These are phyloP conservation scores for Erannis defoliaria DNA, from an alignment of 2,888 invertebrate species.

Conservation along the genomic window DNA sequence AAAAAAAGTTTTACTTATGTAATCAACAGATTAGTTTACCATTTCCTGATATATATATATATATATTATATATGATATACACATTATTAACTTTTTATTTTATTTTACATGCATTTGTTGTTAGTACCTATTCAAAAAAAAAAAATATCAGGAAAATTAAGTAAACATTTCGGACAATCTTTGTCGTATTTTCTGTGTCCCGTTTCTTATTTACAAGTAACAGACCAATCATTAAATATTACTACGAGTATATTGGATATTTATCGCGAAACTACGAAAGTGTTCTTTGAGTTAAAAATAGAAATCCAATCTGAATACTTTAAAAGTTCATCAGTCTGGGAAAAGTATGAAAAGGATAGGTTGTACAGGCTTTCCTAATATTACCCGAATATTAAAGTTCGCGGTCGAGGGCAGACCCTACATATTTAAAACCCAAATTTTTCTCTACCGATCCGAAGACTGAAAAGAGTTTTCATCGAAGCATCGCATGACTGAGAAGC, in stretches of 20 bases:
- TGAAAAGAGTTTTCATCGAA: slow-evolving; percentile 23
- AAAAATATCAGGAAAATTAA: too few relatives aligned
- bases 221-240: background rate
- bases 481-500: slow-evolving; percentile 22
- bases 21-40: too few relatives aligned
- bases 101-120: too few relatives aligned
- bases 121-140: too few relatives aligned
- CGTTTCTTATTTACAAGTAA: background rate
- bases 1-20: too few relatives aligned
- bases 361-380: slow-evolving; percentile 18
- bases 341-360: slow-evolving; percentile 11
- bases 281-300: slow-evolving; percentile 6
- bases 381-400: slow-evolving; percentile 25
- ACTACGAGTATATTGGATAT: background rate
- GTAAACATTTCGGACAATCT: background rate
- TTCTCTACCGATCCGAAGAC: slow-evolving; percentile 11
- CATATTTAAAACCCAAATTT: slow-evolving; percentile 26
- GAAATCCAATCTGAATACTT: slow-evolving; percentile 17
- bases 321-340: slow-evolving; percentile 21
- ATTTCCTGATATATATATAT: too few relatives aligned
- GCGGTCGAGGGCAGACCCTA: slow-evolving; percentile 21
- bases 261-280: background rate
- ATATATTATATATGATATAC: too few relatives aligned
- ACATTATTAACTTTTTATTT: too few relatives aligned
- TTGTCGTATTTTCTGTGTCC: background rate